Percentiles rank a stretch among this genome's conserved stretches.
phyloP scores from a whole-genome alignment of 2,113 vertebrate genomes.

The Rhegmatorhina hoffmannsi region DNA sequence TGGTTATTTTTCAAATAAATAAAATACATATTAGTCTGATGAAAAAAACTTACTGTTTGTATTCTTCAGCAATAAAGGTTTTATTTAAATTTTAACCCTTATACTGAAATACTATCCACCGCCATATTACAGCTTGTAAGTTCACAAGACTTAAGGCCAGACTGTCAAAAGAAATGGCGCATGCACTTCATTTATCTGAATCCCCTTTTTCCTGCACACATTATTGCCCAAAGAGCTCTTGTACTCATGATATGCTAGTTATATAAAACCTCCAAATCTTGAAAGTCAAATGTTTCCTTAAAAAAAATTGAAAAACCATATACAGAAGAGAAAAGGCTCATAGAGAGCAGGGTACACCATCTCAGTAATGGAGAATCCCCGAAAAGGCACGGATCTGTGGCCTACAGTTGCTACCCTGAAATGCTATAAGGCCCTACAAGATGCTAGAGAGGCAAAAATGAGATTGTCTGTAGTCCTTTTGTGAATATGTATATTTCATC shows the following conservation, averaged over 20 bases:
- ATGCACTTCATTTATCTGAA: not conserved
- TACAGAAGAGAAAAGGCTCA: not conserved
- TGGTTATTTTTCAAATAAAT: not conserved
- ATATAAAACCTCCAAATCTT: not conserved
- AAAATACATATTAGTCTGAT: not conserved
- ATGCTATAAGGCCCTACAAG: not conserved
- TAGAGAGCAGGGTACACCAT: fast-evolving
- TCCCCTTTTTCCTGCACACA: not conserved
- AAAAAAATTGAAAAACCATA: not conserved
- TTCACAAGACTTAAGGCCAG: not conserved
- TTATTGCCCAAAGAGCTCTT: not conserved
- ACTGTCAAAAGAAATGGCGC: not conserved
- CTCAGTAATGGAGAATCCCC: not conserved
- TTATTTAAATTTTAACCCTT: not conserved
- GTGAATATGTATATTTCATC: fast-evolving
- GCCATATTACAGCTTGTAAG: not conserved
- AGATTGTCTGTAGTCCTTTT: not conserved
- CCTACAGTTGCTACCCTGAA: not conserved
- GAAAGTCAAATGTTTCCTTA: not conserved
- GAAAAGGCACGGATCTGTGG: not conserved
- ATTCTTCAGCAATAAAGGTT: not conserved
- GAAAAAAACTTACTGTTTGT: not conserved
- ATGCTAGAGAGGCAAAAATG: not conserved
- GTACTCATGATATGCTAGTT: not conserved
- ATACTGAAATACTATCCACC: not conserved